Conservation (phyloP, 2,113 vertebrate species). For the Heterochromis multidens region DNA sequence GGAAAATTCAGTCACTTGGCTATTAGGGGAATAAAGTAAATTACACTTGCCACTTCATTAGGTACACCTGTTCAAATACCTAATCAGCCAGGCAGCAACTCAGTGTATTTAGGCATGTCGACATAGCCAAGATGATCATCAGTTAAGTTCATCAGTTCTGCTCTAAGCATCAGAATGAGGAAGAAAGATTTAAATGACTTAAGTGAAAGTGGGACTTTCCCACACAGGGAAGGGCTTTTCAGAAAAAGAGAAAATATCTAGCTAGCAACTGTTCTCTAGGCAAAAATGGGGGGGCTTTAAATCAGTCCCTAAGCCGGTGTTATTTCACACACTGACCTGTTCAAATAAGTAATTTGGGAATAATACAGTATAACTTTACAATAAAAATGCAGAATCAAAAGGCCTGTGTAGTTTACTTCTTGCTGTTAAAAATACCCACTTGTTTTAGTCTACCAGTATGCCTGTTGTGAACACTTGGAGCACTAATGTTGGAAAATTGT, state of each 20-base stretch:
- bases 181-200: background rate
- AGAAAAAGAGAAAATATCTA: background rate
- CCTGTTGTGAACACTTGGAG: background rate
- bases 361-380: background rate
- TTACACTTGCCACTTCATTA: no score
- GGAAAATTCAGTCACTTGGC: no score
- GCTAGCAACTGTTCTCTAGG: background rate
- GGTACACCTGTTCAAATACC: background rate
- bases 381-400: background rate
- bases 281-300: background rate
- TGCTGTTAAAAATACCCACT: background rate
- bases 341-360: no score
- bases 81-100: background rate
- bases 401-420: background rate
- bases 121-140: background rate
- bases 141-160: no score
- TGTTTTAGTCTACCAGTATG: background rate
- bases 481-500: background rate
- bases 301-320: background rate
- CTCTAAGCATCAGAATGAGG: background rate
- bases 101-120: background rate
- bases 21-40: background rate
- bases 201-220: background rate
- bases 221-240: background rate
- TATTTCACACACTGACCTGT: background rate